Conservation (phyloP, 2,797 vertebrate species). For the Oreonectes daqikongensis region DNA sequence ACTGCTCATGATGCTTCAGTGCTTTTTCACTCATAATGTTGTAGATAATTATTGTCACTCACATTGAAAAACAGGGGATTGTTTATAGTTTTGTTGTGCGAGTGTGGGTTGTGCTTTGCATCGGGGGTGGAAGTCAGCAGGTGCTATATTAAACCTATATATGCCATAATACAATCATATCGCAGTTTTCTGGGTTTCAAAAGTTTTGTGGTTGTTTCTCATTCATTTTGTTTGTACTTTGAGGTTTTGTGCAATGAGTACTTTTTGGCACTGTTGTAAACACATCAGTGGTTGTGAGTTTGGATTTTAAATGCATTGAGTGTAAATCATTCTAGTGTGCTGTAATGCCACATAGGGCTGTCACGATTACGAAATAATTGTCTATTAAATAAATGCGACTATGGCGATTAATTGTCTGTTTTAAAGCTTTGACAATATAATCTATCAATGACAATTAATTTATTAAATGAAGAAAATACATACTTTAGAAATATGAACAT, state of each 20-base stretch:
- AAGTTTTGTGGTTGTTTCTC: background rate
- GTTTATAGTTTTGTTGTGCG: background rate
- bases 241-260: background rate
- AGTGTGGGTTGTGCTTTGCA: background rate
- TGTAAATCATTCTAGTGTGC: too few species aligned
- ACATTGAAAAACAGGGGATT: slow-evolving; percentile 2
- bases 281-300: too few species aligned
- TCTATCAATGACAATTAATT: too few species aligned
- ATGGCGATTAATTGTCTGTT: too few species aligned
- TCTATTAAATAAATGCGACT: too few species aligned
- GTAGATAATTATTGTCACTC: slow-evolving; percentile 54
- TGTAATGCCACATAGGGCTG: too few species aligned
- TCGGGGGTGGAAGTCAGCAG: background rate
- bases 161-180: background rate
- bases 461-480: too few species aligned
- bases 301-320: too few species aligned
- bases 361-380: too few species aligned
- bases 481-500: too few species aligned
- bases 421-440: too few species aligned
- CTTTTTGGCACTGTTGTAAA: too few species aligned
- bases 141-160: background rate
- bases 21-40: slow-evolving; percentile 38
- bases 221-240: background rate
- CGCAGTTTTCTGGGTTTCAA: background rate
- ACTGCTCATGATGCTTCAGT: slow-evolving; percentile 44